These are phyloP conservation scores for Drosophila ficusphila DNA, from an alignment of 1,140 invertebrate species.

Conservation along the genomic window DNA sequence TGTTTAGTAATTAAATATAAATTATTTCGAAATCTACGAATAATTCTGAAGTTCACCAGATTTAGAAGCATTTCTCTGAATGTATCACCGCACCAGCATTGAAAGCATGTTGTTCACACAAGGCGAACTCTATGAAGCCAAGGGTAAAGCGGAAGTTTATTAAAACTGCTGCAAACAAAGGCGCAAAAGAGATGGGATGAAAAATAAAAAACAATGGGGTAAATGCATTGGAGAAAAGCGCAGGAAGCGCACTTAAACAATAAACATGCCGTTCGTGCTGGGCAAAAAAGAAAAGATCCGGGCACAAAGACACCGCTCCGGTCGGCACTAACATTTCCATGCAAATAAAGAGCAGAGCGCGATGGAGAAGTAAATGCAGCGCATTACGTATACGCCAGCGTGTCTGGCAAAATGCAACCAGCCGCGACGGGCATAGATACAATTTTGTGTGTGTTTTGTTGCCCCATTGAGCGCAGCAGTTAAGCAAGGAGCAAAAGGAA, in stretches of 20 bases:
- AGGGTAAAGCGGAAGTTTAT: conserved; percentile 76
- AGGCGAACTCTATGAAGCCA: conserved; percentile 63
- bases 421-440: conserved; percentile 47
- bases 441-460: conserved; percentile 74
- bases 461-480: conserved; percentile 76
- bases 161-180: conserved; percentile 68
- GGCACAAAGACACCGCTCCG: conserved; percentile 12
- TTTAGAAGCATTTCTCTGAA: not conserved
- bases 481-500: conserved; percentile 59
- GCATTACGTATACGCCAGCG: conserved; percentile 62
- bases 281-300: conserved; percentile 48
- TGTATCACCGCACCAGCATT: conserved; percentile 23
- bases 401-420: conserved; percentile 48
- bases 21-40: too few species aligned
- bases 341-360: conserved; percentile 28
- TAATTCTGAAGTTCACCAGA: not conserved
- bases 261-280: conserved; percentile 49
- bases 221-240: conserved; percentile 44
- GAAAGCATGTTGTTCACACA: conserved; percentile 50
- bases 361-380: conserved; percentile 37
- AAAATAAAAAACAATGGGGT: conserved; percentile 18
- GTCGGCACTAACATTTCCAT: conserved; percentile 45
- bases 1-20: too few species aligned
- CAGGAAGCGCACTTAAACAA: conserved; percentile 53
- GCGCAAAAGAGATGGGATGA: conserved; percentile 21